Base-by-base conservation (phyloP, 2,888 invertebrate genomes). In the Melolontha melolontha region DNA sequence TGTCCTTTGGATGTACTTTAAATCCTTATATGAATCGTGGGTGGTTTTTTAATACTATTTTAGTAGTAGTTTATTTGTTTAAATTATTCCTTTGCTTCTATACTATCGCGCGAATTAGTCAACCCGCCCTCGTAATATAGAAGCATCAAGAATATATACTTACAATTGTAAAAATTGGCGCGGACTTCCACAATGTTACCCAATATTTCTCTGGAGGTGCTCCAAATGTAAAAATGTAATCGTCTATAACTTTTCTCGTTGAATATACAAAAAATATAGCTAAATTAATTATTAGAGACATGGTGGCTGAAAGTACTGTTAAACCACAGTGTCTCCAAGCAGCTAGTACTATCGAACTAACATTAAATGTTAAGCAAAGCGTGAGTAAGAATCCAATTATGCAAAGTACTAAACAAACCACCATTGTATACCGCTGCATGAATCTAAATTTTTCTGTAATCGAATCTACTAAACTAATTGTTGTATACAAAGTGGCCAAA, bases 241-340 rank as follows among this genome's bases (percentile, higher is more conserved):
- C 72, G 44, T 68, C 68, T 1, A 70, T 49, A 22, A 72, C 64
- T 12, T 68, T 70, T 12, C 63, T 57, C 0, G 66, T 66, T 0
- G 72, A 69, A 63, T 71, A 72, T 16, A 71, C 66, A 16, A 71
- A 72, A 14, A 66, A 52, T 8, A 72, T n/a, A 8, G 71, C 66
- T 34, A 68, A 59, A 40, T 62, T 71, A 5, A 66, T 52, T 2
- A 67, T 4, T 5, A 66, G 8, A 1, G 70, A 41, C 39, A 68
- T 51, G 8, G 65, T 55, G 2, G 66, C 67, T 10, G 44, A 17
- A 7, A 71, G 16, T 29, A 70, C n/a, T 5, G 62, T 64, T n/a
- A 65, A 42, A 17, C 72, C 72, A 22, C 63, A 68, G 17, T 63
- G 4, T n/a, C 50, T 63, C 63, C 64, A 71, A 5, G 64, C 67